These are phyloP conservation scores for Alces alces DNA, from an alignment of 2,113 vertebrate genomes.

Conservation along the genomic window DNA sequence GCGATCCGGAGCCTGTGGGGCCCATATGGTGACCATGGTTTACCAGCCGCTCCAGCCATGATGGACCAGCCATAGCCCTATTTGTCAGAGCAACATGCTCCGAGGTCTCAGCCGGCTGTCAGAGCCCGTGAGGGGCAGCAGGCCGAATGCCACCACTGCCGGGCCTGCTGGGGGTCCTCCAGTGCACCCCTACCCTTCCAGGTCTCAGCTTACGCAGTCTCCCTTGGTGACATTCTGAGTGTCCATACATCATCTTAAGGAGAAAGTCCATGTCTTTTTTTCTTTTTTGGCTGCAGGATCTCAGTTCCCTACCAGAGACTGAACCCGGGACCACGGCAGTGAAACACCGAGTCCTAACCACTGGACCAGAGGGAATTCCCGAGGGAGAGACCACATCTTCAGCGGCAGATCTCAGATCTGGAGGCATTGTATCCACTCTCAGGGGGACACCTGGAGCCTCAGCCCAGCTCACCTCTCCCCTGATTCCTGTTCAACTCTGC, in stretches of 20 bases:
- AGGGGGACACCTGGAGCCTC: not conserved
- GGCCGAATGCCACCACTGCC: not conserved
- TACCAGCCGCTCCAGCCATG: not conserved
- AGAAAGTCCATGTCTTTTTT: not conserved
- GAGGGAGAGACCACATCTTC: not conserved
- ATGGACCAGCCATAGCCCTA: not conserved
- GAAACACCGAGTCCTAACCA: not conserved
- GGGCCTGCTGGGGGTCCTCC: not conserved
- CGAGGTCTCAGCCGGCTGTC: not conserved
- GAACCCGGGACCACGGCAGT: not conserved
- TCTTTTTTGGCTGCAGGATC: not conserved
- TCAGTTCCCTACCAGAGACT: not conserved
- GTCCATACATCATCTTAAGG: not conserved
- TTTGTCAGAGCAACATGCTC: not conserved
- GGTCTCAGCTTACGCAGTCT: not conserved
- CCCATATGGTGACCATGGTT: constrained; percentile 56
- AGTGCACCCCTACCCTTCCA: not conserved
- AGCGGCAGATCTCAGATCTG: not conserved
- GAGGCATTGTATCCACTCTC: not conserved
- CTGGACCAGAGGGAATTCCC: not conserved
- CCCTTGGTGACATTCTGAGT: not conserved
- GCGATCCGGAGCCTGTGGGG: not conserved
- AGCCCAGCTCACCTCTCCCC: not conserved
- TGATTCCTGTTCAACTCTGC: not conserved
- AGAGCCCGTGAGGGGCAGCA: not conserved